phyloP scores from a whole-genome alignment of 2,888 invertebrate species.

The Ennomos quercinarius region DNA sequence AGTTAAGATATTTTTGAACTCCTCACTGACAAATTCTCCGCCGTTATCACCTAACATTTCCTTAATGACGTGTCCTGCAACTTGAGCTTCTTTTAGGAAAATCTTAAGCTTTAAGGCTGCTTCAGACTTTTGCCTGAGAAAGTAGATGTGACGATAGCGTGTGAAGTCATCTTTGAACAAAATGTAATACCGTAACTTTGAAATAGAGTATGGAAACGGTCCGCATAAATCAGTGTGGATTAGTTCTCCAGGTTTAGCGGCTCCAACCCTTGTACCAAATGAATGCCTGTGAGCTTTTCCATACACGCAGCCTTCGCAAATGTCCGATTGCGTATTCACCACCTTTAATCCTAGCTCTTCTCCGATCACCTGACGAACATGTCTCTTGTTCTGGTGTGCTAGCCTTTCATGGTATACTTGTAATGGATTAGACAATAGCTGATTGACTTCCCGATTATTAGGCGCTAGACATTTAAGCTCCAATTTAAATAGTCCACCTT shows the following conservation, averaged over 20 bases:
- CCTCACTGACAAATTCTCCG: slow-evolving; percentile 6
- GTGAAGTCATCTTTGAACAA: slow-evolving; percentile 5
- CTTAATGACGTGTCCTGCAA: slow-evolving; percentile 6
- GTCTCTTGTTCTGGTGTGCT: slow-evolving; percentile 28
- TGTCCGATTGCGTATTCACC: background rate
- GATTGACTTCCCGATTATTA: slow-evolving; percentile 6
- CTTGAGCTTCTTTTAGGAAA: slow-evolving; percentile 2
- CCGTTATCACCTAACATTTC: slow-evolving; percentile 7
- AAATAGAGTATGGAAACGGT: slow-evolving; percentile 17
- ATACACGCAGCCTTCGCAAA: slow-evolving; percentile 28
- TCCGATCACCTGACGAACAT: slow-evolving; percentile 24
- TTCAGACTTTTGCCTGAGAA: slow-evolving; percentile 12
- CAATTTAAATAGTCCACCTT: slow-evolving; percentile 1
- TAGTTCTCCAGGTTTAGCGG: slow-evolving; percentile 19
- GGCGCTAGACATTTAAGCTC: slow-evolving; percentile 3
- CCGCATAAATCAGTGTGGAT: slow-evolving; percentile 2
- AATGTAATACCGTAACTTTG: background rate
- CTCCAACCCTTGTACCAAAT: slow-evolving; percentile 29
- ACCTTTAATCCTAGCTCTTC: slow-evolving; percentile 25
- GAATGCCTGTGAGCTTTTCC: slow-evolving; percentile 25
- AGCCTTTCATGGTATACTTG: slow-evolving; percentile 29
- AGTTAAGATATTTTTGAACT: slow-evolving; percentile 8
- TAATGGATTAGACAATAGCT: slow-evolving; percentile 7
- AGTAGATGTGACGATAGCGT: slow-evolving; percentile 6
- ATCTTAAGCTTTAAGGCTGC: slow-evolving; percentile 5